Conservation (phyloP, 2,888 invertebrate genomes). For the Brachylomia viminalis region DNA sequence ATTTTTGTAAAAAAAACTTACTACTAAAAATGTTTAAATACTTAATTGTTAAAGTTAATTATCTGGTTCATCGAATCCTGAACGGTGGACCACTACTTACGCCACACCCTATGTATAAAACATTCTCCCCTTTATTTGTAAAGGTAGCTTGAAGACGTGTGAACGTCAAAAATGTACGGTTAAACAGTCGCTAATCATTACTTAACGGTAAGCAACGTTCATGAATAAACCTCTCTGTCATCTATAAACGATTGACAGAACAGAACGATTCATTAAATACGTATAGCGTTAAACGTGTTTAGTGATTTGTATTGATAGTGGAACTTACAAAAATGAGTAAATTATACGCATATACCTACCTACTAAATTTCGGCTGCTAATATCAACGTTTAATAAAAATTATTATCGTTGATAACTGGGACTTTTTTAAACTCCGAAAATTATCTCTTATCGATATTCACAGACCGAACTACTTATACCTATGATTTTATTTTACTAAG, state of each 20-base stretch:
- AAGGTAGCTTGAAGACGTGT: no score
- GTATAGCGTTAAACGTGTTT: neutral
- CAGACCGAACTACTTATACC: neutral
- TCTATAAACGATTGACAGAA: no score
- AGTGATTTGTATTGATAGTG: neutral
- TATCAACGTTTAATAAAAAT: neutral
- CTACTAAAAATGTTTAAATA: no score
- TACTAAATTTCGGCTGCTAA: neutral
- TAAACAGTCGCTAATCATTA: no score
- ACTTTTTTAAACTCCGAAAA: neutral
- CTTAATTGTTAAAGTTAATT: no score
- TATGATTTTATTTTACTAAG: neutral
- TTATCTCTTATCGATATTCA: neutral
- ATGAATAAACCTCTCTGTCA: neutral
- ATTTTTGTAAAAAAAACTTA: no score
- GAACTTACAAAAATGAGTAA: neutral
- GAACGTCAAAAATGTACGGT: no score
- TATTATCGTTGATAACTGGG: neutral
- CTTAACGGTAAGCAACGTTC: no score
- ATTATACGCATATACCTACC: neutral
- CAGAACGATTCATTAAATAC: neutral
- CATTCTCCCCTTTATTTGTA: no score
- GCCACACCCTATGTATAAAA: no score
- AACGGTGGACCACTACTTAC: no score
- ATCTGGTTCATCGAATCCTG: no score